phyloP scores from a whole-genome alignment of 2,888 invertebrate genomes.

The Drosophila kuntzei region DNA sequence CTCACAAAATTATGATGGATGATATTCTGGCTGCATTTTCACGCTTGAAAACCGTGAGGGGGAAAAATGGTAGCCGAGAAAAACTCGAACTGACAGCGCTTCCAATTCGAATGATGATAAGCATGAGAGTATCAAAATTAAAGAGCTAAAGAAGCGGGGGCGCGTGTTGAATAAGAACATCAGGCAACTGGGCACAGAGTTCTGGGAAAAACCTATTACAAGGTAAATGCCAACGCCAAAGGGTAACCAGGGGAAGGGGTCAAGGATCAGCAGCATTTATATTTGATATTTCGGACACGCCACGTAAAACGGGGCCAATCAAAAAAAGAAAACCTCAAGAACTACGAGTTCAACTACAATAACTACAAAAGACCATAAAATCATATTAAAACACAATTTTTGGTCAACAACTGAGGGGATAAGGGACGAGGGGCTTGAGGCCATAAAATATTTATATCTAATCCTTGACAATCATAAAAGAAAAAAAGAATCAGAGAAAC shows the following conservation, averaged over 20 bases:
- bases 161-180: conserved; percentile 53
- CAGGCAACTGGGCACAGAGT: conserved; percentile 61
- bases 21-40: conserved; percentile 68
- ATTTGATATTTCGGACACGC: conserved; percentile 72
- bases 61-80: conserved; percentile 52
- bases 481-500: conserved; percentile 70
- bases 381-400: conserved; percentile 82
- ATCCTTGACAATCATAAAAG: conserved; percentile 83
- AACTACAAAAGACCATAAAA: conserved; percentile 69
- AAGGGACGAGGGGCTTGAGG: conserved; percentile 9
- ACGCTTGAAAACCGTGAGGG: conserved; percentile 59
- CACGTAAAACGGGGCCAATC: conserved; percentile 62
- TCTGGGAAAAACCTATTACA: conserved; percentile 71
- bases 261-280: conserved; percentile 46
- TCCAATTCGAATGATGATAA: conserved; percentile 52
- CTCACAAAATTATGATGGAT: conserved; percentile 78
- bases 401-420: conserved; percentile 42
- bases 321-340: conserved; percentile 42
- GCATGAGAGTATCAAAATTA: conserved; percentile 24
- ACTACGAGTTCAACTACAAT: conserved; percentile 42
- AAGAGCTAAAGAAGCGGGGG: conserved; percentile 44
- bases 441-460: conserved; percentile 82
- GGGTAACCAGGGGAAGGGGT: conserved; percentile 32
- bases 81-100: conserved; percentile 68
- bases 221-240: conserved; percentile 56